Evolutionary conservation across 2,797 vertebrate species (phyloP).

Genomic region (Enteromius argenteus): DNA sequence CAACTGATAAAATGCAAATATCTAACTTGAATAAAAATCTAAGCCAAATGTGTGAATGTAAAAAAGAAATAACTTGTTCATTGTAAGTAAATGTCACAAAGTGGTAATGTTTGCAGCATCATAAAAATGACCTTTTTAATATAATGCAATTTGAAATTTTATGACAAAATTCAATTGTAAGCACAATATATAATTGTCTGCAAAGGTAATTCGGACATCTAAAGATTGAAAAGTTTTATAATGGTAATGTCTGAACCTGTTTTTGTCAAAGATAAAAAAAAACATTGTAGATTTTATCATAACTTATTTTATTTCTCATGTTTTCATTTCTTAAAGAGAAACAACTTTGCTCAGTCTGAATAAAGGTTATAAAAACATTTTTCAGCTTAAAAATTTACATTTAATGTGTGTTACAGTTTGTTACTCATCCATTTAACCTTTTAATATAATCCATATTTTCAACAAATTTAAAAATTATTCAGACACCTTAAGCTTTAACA

Average conservation of each 20-base stretch:
- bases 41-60: too few species aligned
- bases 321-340: conserved; percentile 4
- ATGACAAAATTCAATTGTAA: not conserved
- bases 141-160: not conserved
- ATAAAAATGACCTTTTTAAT: not conserved
- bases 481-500: not conserved
- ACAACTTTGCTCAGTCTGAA: not conserved
- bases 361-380: not conserved
- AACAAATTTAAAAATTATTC: not conserved
- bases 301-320: conserved; percentile 71
- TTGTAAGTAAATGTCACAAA: conserved; percentile 24
- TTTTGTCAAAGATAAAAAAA: conserved; percentile 26
- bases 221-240: too few species aligned
- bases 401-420: not conserved
- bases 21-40: too few species aligned
- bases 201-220: too few species aligned
- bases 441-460: not conserved
- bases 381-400: not conserved
- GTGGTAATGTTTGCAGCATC: not conserved
- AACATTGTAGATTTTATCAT: conserved; percentile 56
- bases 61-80: not conserved
- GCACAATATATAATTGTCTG: not conserved
- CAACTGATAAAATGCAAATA: not conserved
- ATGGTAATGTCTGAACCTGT: too few species aligned
- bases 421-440: not conserved